Evolutionary conservation across 2,888 invertebrate genomes (phyloP), one percentile per base, ranked within the genome.

Genomic region (Brachylomia viminalis): DNA sequence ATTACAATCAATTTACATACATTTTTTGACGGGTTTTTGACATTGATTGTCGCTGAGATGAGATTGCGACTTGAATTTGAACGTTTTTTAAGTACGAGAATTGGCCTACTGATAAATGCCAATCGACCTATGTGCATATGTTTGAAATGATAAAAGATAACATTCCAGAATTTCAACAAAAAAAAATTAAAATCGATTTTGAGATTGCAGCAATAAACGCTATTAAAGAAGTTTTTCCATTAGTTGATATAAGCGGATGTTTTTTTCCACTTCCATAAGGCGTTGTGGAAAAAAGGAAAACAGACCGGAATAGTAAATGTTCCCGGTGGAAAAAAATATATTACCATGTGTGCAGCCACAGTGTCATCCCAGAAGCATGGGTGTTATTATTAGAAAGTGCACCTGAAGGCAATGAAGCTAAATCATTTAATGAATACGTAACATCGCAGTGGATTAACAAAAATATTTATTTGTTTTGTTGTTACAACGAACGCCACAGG

Each of bases 81-180:
- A 65, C 42, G 65, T 65, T 73, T 73, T n/a, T 33, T 33, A 33
- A 5, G 5, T 33, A 3, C 33, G 2, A 33, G 5, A 33, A 2
- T 33, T 33, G 5, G 5, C 2, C 33, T 33, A 5, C 67, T 61
- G 67, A 72, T 59, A 73, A 77, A 73, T 73, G 61, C 62, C 73
- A 73, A 73, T 73, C 62, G 58, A 77, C 73, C 73, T 73, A 73
- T 73, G 45, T 64, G 68, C 52, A 73, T 67, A 73, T 77, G 73
- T 77, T 77, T 77, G 52, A 77, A 77, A 64, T 73, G 69, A 69
- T 73, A 77, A 77, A 77, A 77, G 77, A 77, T 72, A 67, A 72
- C 67, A 77, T 77, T 77, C 77, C 67, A 58, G 77, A 77, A 77
- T 67, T 67, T 11, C 61, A 72, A 52, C 71, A 67, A 54, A 70